A percentile compares a stretch with the other conserved stretches of the same genome.
These are phyloP conservation scores for Catagonus wagneri DNA, from an alignment of 2,113 vertebrate species.

Conservation along the genomic window DNA sequence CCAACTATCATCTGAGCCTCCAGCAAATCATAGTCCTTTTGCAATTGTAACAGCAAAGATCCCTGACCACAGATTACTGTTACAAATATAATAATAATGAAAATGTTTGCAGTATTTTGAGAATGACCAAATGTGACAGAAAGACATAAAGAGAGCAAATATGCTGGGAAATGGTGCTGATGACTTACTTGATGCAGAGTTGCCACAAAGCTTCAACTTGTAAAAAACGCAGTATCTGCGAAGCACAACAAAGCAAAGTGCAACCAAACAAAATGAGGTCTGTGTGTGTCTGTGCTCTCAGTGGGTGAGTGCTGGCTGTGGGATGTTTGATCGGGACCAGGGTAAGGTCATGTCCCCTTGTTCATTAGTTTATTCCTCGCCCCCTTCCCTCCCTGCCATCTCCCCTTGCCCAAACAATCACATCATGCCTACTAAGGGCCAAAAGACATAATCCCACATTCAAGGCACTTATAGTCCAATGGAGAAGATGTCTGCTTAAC, in stretches of 20 bases:
- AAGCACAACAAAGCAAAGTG: neutral
- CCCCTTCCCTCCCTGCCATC: neutral
- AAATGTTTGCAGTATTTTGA: neutral
- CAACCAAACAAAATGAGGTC: no score
- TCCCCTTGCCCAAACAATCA: neutral
- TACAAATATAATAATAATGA: neutral
- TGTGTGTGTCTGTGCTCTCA: neutral
- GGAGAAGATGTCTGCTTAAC: neutral
- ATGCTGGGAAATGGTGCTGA: neutral
- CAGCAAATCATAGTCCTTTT: neutral
- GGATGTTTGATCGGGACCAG: no score
- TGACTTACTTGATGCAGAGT: neutral
- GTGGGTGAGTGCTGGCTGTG: fast-evolving
- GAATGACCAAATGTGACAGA: neutral
- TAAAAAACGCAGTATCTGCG: neutral
- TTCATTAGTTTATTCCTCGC: neutral
- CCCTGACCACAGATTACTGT: neutral
- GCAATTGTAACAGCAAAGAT: neutral
- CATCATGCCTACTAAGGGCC: neutral
- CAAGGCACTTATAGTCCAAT: neutral
- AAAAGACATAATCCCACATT: neutral
- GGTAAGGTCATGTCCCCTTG: neutral
- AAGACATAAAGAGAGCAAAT: neutral
- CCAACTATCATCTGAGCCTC: no score
- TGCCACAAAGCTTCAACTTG: neutral